Percentiles rank a stretch among this genome's conserved stretches.
phyloP scores from a whole-genome alignment of 2,797 vertebrate species.

The Peromyscus attwateri region DNA sequence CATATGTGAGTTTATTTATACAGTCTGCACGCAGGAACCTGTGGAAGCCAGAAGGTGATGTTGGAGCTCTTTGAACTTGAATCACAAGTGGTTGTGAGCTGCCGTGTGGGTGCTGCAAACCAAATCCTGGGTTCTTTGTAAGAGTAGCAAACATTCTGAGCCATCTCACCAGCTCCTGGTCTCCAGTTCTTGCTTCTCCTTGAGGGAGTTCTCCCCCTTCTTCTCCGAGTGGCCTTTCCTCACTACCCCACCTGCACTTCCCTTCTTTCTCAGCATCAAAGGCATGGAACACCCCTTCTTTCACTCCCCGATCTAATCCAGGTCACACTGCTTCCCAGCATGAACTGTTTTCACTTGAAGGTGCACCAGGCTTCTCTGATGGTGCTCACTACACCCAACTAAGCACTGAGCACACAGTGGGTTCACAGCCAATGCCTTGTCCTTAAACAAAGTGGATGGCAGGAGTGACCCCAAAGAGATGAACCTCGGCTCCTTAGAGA shows the following conservation, averaged over 20 bases:
- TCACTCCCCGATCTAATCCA: no score
- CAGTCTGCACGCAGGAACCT: background rate
- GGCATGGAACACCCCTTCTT: background rate
- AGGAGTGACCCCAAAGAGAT: background rate
- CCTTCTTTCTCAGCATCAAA: background rate
- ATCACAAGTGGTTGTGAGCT: background rate
- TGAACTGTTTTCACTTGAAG: background rate
- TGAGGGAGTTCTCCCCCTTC: background rate
- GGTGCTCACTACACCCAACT: background rate
- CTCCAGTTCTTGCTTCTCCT: background rate
- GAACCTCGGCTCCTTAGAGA: background rate
- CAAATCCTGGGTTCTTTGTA: background rate
- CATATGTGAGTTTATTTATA: background rate
- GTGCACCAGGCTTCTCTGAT: background rate
- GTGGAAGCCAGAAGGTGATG: background rate
- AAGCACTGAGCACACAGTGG: background rate
- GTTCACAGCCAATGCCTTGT: background rate
- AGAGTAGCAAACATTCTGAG: background rate
- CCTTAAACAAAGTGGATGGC: background rate
- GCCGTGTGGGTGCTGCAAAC: background rate
- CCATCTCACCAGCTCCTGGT: background rate
- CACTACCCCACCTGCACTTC: background rate
- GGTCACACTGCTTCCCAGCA: background rate
- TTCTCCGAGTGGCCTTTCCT: background rate
- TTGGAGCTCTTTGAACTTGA: background rate